Evolutionary conservation across 2,888 invertebrate species (phyloP).

Genomic region (Patella caerulea): DNA sequence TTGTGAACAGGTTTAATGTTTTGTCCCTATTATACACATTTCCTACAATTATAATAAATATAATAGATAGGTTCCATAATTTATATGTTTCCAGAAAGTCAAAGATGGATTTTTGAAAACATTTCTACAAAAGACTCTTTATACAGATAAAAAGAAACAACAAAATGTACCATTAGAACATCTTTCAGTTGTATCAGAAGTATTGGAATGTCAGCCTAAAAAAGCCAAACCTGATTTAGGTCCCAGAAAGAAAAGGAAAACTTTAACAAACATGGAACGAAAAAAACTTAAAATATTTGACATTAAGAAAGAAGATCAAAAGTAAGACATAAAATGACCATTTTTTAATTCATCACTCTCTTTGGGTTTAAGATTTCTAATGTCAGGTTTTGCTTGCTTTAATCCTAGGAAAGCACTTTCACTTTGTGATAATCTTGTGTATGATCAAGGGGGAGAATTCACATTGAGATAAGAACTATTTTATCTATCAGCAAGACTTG

Average conservation of each 20-base stretch:
- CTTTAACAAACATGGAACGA: constrained; percentile 43
- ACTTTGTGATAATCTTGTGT: no score
- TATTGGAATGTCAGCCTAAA: not conserved
- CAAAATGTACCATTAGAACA: constrained; percentile 14
- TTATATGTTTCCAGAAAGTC: constrained; percentile 13
- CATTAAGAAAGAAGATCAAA: constrained; percentile 43
- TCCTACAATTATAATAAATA: no score
- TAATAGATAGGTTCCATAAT: no score
- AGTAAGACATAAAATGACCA: constrained; percentile 29
- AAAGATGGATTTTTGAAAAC: constrained; percentile 40
- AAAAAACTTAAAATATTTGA: constrained; percentile 50
- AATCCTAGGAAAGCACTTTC: no score
- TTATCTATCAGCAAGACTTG: no score
- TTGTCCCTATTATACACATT: no score
- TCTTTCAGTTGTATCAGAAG: not conserved
- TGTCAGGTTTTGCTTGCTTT: no score
- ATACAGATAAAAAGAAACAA: constrained; percentile 31
- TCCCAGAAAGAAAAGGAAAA: constrained; percentile 36
- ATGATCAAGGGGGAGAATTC: no score
- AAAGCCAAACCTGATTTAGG: not conserved
- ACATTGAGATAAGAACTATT: no score
- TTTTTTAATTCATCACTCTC: no score
- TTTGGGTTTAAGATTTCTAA: no score
- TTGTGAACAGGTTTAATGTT: no score
- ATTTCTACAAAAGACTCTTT: constrained; percentile 36